These are phyloP conservation scores for Agrotis puta DNA, from an alignment of 2,888 invertebrate species.

Conservation along the genomic window DNA sequence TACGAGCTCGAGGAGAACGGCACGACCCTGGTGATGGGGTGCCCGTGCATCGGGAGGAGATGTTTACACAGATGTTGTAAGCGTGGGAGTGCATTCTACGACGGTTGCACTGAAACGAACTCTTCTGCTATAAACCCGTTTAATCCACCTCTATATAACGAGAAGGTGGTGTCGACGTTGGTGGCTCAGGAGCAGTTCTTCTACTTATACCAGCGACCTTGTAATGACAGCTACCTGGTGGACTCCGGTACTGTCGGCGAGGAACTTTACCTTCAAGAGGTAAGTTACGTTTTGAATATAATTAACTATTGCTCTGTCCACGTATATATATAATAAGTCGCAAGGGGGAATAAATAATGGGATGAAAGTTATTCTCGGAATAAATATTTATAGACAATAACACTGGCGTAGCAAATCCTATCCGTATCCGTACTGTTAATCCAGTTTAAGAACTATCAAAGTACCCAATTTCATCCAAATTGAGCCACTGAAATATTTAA, in stretches of 20 bases:
- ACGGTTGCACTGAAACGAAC: conserved; percentile 73
- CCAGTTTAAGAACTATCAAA: no score
- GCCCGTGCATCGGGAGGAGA: conserved; percentile 81
- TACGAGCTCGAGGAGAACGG: conserved; percentile 75
- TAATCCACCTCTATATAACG: conserved; percentile 80
- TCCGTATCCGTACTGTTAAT: no score
- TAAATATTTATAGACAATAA: no score
- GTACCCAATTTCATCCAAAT: no score
- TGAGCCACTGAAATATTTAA: no score
- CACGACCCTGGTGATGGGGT: conserved; percentile 72
- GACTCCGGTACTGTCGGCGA: conserved; percentile 70
- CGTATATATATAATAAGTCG: no score
- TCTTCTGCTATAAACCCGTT: conserved; percentile 76
- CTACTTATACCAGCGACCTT: conserved; percentile 76
- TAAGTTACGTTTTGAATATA: conserved; percentile 51
- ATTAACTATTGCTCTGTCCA: not conserved
- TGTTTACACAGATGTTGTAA: conserved; percentile 85
- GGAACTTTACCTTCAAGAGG: conserved; percentile 83
- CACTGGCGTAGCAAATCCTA: no score
- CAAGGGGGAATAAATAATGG: no score
- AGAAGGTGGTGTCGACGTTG: conserved; percentile 68
- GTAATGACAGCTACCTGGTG: conserved; percentile 78
- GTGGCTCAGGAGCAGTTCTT: conserved; percentile 79
- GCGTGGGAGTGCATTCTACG: conserved; percentile 70
- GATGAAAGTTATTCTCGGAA: no score